phyloP scores from a whole-genome alignment of 2,797 vertebrate genomes.

The Prunella strophiata region DNA sequence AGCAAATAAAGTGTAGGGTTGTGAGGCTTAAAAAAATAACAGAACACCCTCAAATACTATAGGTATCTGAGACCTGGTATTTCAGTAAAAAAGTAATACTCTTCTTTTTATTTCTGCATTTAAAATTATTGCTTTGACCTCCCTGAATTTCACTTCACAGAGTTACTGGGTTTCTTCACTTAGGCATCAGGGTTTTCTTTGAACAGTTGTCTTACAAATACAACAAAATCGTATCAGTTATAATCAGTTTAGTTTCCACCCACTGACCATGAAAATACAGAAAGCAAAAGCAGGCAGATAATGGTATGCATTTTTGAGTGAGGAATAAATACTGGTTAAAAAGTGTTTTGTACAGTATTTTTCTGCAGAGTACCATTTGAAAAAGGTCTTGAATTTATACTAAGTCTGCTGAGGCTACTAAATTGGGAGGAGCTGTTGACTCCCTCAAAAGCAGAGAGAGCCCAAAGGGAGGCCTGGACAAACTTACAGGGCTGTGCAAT shows the following conservation, averaged over 20 bases:
- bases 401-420: neutral
- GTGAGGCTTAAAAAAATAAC: neutral
- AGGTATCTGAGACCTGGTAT: neutral
- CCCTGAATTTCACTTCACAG: neutral
- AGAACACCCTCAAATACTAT: neutral
- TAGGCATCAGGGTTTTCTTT: constrained; percentile 79
- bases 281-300: constrained; percentile 84
- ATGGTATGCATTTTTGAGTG: constrained; percentile 72
- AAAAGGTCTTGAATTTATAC: neutral
- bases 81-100: neutral
- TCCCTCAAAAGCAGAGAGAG: neutral
- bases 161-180: constrained; percentile 65
- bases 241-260: constrained; percentile 79
- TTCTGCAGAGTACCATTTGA: neutral
- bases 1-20: neutral
- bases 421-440: neutral
- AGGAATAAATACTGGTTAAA: constrained; percentile 26
- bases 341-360: neutral
- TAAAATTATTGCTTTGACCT: neutral
- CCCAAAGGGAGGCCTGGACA: neutral
- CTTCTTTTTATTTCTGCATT: neutral
- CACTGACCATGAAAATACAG: constrained; percentile 85
- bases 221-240: constrained; percentile 80
- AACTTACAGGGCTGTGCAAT: neutral
- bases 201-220: constrained; percentile 83